A percentile compares a stretch with the other conserved stretches of the same genome.
phyloP scores from a whole-genome alignment of 2,797 vertebrate species.

The Dendrocincla tyrannina region DNA sequence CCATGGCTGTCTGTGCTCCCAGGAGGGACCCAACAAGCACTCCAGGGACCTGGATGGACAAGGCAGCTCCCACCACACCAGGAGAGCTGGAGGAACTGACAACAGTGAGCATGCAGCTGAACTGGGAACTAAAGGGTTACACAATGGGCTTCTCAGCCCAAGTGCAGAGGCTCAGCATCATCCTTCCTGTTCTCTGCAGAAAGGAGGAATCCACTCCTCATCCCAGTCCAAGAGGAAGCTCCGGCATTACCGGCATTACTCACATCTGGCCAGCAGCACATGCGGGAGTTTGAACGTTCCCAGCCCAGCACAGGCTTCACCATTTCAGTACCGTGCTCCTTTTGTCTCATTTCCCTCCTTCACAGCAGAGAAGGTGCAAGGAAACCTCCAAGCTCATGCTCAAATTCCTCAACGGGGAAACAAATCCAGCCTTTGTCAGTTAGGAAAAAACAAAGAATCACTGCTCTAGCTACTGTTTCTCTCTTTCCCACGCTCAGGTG shows the following conservation, averaged over 20 bases:
- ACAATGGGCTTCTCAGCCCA: background rate
- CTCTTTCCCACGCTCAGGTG: background rate
- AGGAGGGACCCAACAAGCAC: background rate
- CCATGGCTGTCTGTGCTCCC: background rate
- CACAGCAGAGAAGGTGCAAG: background rate
- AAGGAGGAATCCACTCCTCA: background rate
- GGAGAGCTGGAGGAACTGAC: background rate
- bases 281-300: background rate
- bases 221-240: background rate
- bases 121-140: slow-evolving; percentile 21
- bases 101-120: background rate
- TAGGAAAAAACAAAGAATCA: background rate
- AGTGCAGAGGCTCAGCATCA: background rate
- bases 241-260: background rate
- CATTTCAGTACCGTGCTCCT: background rate
- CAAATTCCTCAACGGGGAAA: background rate
- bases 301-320: background rate
- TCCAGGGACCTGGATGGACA: background rate
- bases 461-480: background rate
- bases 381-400: background rate
- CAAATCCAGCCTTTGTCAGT: background rate
- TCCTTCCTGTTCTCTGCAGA: slow-evolving; percentile 30
- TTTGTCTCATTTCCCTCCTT: background rate
- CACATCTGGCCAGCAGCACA: slow-evolving; percentile 26
- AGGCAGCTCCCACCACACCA: background rate